Percentiles rank a stretch among this genome's conserved stretches.
Evolutionary conservation across 2,797 vertebrate species (phyloP).

Genomic region (Mormyrops boulengeri): DNA sequence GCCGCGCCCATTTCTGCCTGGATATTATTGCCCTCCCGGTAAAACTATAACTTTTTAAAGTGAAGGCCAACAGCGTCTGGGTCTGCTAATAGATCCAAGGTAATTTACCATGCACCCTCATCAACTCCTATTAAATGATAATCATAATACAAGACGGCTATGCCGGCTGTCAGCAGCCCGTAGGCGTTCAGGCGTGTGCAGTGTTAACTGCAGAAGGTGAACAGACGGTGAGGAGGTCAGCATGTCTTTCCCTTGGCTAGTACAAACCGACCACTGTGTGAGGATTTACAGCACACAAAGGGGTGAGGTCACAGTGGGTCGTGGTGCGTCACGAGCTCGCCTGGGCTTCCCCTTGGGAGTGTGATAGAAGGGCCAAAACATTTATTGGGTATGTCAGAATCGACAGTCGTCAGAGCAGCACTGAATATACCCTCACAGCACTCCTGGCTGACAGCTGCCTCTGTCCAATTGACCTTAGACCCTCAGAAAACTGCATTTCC

Average conservation of each 20-base stretch:
- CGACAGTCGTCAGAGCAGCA: neutral
- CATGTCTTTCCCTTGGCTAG: neutral
- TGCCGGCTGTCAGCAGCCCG: neutral
- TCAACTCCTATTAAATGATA: neutral
- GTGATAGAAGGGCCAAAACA: neutral
- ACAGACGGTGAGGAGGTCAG: neutral
- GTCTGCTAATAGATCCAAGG: slow-evolving; percentile 7
- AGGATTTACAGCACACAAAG: neutral
- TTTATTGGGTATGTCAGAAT: neutral
- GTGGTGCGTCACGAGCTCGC: neutral
- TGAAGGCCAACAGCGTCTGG: neutral
- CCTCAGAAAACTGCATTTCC: neutral
- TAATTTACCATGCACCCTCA: neutral
- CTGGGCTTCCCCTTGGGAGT: neutral
- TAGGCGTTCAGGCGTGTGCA: neutral
- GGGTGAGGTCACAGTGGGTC: neutral
- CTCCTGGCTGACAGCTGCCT: neutral
- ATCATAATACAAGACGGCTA: neutral
- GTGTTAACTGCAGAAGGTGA: neutral
- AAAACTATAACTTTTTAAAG: neutral
- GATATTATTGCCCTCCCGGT: neutral
- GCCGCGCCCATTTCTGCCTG: neutral
- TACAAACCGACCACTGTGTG: neutral
- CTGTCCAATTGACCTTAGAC: neutral
- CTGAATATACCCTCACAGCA: neutral